A percentile compares a stretch with the other conserved stretches of the same genome.
These are phyloP conservation scores for Cyclophora punctaria DNA, from an alignment of 2,888 invertebrate species.

Conservation along the genomic window DNA sequence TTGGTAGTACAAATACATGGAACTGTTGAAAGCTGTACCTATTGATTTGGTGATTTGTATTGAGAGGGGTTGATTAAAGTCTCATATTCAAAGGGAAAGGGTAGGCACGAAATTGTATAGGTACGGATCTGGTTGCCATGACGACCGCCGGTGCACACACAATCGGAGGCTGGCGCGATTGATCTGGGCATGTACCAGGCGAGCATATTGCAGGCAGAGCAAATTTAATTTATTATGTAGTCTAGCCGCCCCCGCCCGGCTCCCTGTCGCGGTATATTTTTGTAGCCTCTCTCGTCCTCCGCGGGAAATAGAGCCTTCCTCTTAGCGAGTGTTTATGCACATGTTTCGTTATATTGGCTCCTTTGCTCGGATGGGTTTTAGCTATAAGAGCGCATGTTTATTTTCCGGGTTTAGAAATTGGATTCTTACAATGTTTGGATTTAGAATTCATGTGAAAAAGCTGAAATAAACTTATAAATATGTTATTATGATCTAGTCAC, in stretches of 20 bases:
- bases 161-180: constrained; percentile 8
- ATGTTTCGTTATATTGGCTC: no score
- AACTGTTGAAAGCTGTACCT: no score
- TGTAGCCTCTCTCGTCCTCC: background rate
- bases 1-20: background rate
- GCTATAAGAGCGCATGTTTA: no score
- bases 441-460: no score
- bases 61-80: no score
- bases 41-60: no score
- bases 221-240: constrained; percentile 19
- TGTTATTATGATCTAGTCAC: no score
- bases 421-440: no score
- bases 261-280: constrained; percentile 3
- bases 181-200: constrained; percentile 20
- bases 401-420: no score
- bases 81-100: background rate
- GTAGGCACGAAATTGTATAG: constrained; percentile 19
- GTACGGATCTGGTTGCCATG: constrained; percentile 27
- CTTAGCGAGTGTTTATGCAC: background rate
- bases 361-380: no score
- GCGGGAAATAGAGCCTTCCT: background rate
- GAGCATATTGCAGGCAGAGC: constrained; percentile 21
- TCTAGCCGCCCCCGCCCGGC: constrained; percentile 1
- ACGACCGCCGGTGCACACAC: constrained; percentile 29
- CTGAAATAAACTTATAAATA: no score